Base-by-base conservation (phyloP, 2,797 vertebrate species). In the Lepilemur septentrionalis region DNA sequence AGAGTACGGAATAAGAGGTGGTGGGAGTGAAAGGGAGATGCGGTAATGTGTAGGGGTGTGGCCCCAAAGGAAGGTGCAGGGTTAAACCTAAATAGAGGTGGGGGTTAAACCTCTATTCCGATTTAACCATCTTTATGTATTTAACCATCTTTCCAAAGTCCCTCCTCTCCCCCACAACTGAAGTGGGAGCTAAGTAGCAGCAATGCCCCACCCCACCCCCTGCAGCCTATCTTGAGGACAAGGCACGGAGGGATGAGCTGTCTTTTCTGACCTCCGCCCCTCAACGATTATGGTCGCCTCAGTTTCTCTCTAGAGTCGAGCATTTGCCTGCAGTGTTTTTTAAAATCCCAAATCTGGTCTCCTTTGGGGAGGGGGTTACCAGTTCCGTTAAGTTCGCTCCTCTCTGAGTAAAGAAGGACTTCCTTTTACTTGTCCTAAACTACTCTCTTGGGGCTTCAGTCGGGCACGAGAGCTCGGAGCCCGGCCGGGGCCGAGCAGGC, bases 381-480 rank as follows among this genome's bases (percentile, higher is more conserved):
- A 67, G 75, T 79, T 95, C 83, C 89, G 59, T 93, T 82, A 84
- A 63, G 65, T 94, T 91, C 93, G 86, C 86, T 88, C 38, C 91
- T 61, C 18, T 61, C 75, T 15, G 55, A 88, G 70, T 83, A 61
- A 69, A 73, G 67, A 79, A 83, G 65, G 79, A 76, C 65, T 96
- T 95, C 67, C 35, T 92, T 91, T 81, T 23, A 75, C 48, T 83
- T n/a, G 69, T 76, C 78, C 38, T 69, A 59, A 91, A 59, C 38
- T 76, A 93, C 12, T 46, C 75, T 14, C 75, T 70, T 46, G 35
- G 87, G 61, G 72, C 63, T 94, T 72, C n/a, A 17, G 38, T 7
- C 25, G 35, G 83, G 41, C 38, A 35, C 52, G 25, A 65, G 85
- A 72, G 88, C 75, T 82, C 15, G 1, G 76, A 55, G 70, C 84